Conservation (phyloP, 2,888 invertebrate genomes). For the Spisula solida region DNA sequence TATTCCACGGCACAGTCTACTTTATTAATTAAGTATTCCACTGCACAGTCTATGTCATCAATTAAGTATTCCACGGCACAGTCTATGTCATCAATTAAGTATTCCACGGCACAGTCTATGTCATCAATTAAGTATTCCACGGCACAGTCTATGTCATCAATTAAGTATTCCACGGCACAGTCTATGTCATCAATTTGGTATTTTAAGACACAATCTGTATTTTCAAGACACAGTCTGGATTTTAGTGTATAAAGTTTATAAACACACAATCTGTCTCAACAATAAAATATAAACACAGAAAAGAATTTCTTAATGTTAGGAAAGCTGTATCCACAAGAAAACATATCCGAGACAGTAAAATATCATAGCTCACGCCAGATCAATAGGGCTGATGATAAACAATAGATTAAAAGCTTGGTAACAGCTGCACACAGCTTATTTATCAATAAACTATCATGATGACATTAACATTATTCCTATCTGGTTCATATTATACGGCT, state of each 20-base stretch:
- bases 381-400: background rate
- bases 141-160: too few relatives aligned
- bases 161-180: too few relatives aligned
- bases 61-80: too few relatives aligned
- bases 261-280: background rate
- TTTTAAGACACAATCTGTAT: background rate
- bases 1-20: too few relatives aligned
- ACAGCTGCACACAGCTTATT: background rate
- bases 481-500: background rate
- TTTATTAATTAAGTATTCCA: too few relatives aligned
- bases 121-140: too few relatives aligned
- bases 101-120: too few relatives aligned
- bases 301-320: background rate
- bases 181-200: too few relatives aligned
- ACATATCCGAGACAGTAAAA: background rate
- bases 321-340: background rate
- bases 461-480: background rate
- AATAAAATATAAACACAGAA: background rate
- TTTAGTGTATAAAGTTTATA: background rate
- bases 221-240: background rate
- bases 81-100: too few relatives aligned
- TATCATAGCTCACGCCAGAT: background rate
- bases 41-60: too few relatives aligned
- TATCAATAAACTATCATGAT: background rate
- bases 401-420: background rate